These are phyloP conservation scores for Lepidurus arcticus DNA, from an alignment of 1,140 invertebrate species.

Conservation along the genomic window DNA sequence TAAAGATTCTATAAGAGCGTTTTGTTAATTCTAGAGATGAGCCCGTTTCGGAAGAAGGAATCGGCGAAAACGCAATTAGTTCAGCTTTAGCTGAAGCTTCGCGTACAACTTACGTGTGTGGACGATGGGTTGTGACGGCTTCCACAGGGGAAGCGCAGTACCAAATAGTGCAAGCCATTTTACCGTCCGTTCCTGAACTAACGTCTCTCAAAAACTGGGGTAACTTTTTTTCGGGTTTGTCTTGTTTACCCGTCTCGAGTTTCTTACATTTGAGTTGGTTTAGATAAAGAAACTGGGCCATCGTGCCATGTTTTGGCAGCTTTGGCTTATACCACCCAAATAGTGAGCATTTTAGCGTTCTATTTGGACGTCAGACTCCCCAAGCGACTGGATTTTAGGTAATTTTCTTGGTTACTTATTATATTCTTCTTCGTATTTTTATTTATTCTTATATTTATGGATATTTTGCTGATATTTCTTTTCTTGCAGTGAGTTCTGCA, in stretches of 20 bases:
- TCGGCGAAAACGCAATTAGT: background rate
- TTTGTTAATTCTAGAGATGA: background rate
- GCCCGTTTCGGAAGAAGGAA: background rate
- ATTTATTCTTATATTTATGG: slow-evolving; percentile 28
- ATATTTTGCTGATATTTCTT: slow-evolving; percentile 42
- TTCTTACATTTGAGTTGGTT: background rate
- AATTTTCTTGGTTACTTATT: slow-evolving; percentile 29
- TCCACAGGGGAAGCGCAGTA: background rate
- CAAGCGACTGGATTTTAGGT: slow-evolving; percentile 68
- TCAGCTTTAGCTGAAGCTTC: background rate
- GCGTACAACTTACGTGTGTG: background rate
- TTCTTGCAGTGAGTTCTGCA: slow-evolving; percentile 62
- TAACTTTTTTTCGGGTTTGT: background rate
- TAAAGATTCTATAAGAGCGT: background rate
- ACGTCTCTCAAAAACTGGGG: background rate
- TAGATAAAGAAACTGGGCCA: slow-evolving; percentile 20
- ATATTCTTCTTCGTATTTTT: slow-evolving; percentile 33
- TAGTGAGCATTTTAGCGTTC: slow-evolving; percentile 69
- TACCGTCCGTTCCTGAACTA: background rate
- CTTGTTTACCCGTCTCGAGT: too few species aligned
- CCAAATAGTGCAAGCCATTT: background rate
- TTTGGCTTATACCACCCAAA: slow-evolving; percentile 71
- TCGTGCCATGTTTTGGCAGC: slow-evolving; percentile 51
- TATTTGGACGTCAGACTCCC: slow-evolving; percentile 70
- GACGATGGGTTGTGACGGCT: background rate